Evolutionary conservation across 2,797 vertebrate genomes (phyloP).

Genomic region (Alfaro cultratus): DNA sequence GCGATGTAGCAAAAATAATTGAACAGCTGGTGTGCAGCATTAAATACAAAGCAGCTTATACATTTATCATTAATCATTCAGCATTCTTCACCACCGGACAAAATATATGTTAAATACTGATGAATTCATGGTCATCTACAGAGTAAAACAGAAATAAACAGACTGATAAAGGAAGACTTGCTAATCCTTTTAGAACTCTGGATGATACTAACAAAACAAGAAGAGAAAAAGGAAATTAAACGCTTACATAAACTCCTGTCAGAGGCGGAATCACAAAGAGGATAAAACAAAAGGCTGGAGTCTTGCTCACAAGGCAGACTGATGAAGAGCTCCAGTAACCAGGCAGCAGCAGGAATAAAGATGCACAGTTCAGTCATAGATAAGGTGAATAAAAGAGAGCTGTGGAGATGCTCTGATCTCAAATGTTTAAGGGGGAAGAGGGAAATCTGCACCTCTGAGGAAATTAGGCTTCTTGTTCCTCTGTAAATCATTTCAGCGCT

Average conservation of each 20-base stretch:
- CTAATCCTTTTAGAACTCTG: not conserved
- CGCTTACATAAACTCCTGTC: slow-evolving; percentile 26
- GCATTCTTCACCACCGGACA: not conserved
- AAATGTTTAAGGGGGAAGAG: not conserved
- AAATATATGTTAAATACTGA: not conserved
- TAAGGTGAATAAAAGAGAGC: not conserved
- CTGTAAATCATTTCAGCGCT: not conserved
- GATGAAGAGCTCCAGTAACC: slow-evolving; percentile 57
- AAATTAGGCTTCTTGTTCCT: slow-evolving; percentile 6
- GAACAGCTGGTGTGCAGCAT: not conserved
- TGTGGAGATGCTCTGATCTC: slow-evolving; percentile 9
- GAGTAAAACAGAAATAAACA: not conserved
- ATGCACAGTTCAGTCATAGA: slow-evolving; percentile 16
- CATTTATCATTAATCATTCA: not conserved
- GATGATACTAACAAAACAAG: not conserved
- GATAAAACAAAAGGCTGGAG: slow-evolving; percentile 47
- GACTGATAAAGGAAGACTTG: not conserved
- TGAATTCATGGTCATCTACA: not conserved
- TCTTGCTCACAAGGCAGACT: slow-evolving; percentile 38
- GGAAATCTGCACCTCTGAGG: not conserved
- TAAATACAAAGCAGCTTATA: not conserved
- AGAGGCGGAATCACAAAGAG: slow-evolving; percentile 19
- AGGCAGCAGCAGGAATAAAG: slow-evolving; percentile 51
- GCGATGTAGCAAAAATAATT: not conserved
- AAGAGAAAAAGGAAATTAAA: not conserved